Percentiles rank a stretch among this genome's conserved stretches.
These are phyloP conservation scores for Semibalanus balanoides DNA, from an alignment of 1,140 invertebrate species.

Conservation along the genomic window DNA sequence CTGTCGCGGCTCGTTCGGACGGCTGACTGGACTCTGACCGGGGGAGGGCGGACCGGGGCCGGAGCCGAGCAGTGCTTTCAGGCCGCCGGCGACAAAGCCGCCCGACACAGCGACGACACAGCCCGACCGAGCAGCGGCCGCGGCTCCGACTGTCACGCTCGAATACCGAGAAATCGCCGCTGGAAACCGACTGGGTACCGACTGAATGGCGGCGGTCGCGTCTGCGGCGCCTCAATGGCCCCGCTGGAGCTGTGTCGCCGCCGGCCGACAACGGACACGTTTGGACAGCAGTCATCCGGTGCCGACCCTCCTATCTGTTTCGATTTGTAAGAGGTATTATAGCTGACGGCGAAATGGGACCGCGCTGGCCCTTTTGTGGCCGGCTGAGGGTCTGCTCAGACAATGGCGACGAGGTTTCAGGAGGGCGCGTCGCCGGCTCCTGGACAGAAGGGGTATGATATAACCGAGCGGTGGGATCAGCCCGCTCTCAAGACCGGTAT, in stretches of 20 bases:
- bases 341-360: not conserved
- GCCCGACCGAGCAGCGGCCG: too few species aligned
- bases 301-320: not conserved
- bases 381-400: too few species aligned
- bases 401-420: too few species aligned
- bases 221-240: not conserved
- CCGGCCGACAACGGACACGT: not conserved
- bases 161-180: not conserved
- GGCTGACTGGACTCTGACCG: not conserved
- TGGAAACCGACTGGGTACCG: not conserved
- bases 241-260: too few species aligned
- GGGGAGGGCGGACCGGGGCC: too few species aligned
- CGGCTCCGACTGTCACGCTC: not conserved
- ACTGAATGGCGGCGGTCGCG: too few species aligned
- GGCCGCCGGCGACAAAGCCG: not conserved
- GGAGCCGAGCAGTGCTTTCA: not conserved
- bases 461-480: too few species aligned
- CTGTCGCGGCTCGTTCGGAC: conserved; percentile 5
- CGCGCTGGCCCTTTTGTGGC: too few species aligned
- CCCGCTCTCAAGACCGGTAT: too few species aligned
- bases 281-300: not conserved
- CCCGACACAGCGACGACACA: not conserved
- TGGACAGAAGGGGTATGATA: too few species aligned
- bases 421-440: too few species aligned
- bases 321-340: not conserved